A percentile compares a stretch with the other conserved stretches of the same genome.
phyloP scores from a whole-genome alignment of 2,888 invertebrate species.

The Podabrus alpinus region DNA sequence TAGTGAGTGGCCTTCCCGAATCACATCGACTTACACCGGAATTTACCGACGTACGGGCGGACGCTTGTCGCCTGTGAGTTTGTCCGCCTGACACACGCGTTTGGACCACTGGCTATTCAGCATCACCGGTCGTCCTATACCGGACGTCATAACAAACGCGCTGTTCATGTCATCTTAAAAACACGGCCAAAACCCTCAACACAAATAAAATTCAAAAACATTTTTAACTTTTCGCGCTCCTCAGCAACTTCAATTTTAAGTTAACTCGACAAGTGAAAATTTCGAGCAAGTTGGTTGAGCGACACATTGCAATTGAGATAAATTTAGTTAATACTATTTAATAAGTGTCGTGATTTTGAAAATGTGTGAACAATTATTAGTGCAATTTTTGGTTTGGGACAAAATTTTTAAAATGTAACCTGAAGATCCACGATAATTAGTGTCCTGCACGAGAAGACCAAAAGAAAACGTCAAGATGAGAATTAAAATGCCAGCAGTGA shows the following conservation, averaged over 20 bases:
- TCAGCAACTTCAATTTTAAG: background rate
- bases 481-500: slow-evolving; percentile 97
- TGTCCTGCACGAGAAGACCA: slow-evolving; percentile 7
- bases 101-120: slow-evolving; percentile 56
- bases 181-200: slow-evolving; percentile 1
- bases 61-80: slow-evolving; percentile 44
- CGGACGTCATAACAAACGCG: slow-evolving; percentile 31
- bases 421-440: slow-evolving; percentile 16
- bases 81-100: slow-evolving; percentile 55
- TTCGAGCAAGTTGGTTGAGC: background rate
- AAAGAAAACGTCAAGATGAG: slow-evolving; percentile 75
- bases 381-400: slow-evolving; percentile 15
- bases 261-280: background rate
- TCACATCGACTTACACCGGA: slow-evolving; percentile 41
- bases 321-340: background rate
- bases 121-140: slow-evolving; percentile 48
- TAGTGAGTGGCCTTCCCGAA: slow-evolving; percentile 56
- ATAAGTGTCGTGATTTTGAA: background rate
- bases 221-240: slow-evolving; percentile 5
- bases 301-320: background rate
- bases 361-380: background rate
- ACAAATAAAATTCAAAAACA: background rate
- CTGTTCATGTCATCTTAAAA: slow-evolving; percentile 17
- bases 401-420: background rate
- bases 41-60: slow-evolving; percentile 41